Percentiles rank a stretch among this genome's conserved stretches.
Evolutionary conservation across 2,113 vertebrate species (phyloP).

Genomic region (Trogon melanurus): DNA sequence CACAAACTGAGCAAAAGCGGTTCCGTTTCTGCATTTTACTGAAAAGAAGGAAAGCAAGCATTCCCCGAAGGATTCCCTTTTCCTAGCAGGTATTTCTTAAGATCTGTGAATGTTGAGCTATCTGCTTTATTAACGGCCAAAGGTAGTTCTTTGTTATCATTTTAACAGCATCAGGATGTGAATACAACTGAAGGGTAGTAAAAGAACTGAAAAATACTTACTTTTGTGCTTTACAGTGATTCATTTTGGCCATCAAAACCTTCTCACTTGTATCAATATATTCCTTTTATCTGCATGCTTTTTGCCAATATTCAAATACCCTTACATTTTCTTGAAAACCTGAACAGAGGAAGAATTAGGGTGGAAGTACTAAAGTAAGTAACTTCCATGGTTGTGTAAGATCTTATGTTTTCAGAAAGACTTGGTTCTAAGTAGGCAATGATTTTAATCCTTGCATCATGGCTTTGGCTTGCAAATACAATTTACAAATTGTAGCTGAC

Average conservation of each 20-base stretch:
- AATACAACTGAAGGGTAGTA: background rate
- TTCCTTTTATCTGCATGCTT: background rate
- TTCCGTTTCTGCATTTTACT: background rate
- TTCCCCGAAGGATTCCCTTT: background rate
- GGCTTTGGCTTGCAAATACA: background rate
- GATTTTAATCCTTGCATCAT: background rate
- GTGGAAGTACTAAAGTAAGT: background rate
- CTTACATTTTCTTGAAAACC: background rate
- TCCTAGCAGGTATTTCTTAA: background rate
- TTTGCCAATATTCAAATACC: background rate
- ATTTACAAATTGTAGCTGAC: background rate
- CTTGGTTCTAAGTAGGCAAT: background rate
- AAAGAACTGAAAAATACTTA: background rate
- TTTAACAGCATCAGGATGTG: background rate
- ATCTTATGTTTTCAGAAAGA: background rate
- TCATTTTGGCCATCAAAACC: background rate
- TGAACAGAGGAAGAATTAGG: background rate
- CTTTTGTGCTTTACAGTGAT: background rate
- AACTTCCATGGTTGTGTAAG: accelerated
- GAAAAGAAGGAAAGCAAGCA: background rate
- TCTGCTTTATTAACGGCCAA: background rate
- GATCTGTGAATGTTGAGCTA: background rate
- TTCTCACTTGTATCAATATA: background rate
- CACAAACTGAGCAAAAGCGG: background rate
- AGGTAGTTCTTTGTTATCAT: background rate